These are phyloP conservation scores for Meloe dianella DNA, from an alignment of 2,888 invertebrate species.

Conservation along the genomic window DNA sequence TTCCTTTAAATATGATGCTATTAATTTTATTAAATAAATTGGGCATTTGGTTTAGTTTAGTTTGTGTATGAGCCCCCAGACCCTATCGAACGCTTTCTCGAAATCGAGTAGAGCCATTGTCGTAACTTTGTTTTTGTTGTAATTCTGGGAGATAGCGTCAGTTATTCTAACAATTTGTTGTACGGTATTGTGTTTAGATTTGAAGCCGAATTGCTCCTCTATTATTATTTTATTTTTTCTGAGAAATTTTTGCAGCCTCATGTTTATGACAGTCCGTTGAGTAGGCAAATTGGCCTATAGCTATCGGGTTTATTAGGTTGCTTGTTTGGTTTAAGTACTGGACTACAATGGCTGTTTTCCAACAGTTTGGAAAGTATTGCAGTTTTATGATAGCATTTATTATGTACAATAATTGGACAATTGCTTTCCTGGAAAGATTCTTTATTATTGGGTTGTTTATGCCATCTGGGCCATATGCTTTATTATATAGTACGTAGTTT, in stretches of 20 bases:
- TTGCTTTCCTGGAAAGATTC: neutral
- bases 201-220: slow-evolving; percentile 46
- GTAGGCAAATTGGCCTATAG: slow-evolving; percentile 11
- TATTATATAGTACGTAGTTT: neutral
- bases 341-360: neutral
- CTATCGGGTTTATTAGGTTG: neutral
- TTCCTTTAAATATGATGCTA: slow-evolving; percentile 39
- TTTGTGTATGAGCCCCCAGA: slow-evolving; percentile 48
- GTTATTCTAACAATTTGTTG: slow-evolving; percentile 44
- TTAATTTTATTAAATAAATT: slow-evolving; percentile 33
- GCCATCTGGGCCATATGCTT: neutral
- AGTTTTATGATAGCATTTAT: neutral
- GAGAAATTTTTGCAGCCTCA: slow-evolving; percentile 1
- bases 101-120: slow-evolving; percentile 47
- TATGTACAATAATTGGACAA: neutral
- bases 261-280: slow-evolving; percentile 8
- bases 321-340: neutral
- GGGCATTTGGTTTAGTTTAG: slow-evolving; percentile 39
- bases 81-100: slow-evolving; percentile 51
- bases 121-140: slow-evolving; percentile 41
- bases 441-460: neutral
- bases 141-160: slow-evolving; percentile 38
- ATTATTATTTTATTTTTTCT: neutral
- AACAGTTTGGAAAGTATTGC: neutral
- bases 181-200: slow-evolving; percentile 41